Evolutionary conservation across 2,888 invertebrate genomes (phyloP), one percentile per base, ranked within the genome.

Genomic region (Apeira syringaria): DNA sequence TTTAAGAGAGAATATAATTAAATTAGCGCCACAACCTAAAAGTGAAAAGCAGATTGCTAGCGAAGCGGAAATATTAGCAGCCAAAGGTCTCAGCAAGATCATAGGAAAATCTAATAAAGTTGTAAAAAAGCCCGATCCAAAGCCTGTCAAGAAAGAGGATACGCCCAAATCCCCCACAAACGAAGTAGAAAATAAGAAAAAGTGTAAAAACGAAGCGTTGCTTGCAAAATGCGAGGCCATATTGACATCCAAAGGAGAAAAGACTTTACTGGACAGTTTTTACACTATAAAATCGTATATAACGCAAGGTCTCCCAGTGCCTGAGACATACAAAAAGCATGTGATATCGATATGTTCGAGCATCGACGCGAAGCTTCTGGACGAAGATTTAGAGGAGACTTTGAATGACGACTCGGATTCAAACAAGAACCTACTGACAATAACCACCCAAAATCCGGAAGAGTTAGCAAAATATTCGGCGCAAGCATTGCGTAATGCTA

Each of bases 11-110:
- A 66, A 75, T 0, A 74, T 85, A n/a, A 45, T 61, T 0, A 84
- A 83, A 56, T 56, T 73, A 0, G 53, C 60, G 0, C 64, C 74
- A 0, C 64, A 70, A 0, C 49, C 59, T 0, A 79, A 71, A 50
- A 26, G 8, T 3, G 34, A 39, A 1, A 39, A 35, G 6, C 56
- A 51, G 2, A 64, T 50, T n/a, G 75, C 76, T 0, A 86, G 83
- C 44, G 89, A 90, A 59, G 89, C 88, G 0, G 90, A 90, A 60
- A 82, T 89, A 0, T 22, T 90, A 33, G 90, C 83, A 0, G 90
- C 85, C 0, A 89, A 80, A 51, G 87, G 87, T 0, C 57, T 90
- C 0, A 86, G 88, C 37, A 90, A 88, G 46, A 83, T 90, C 0
- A 89, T 90, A 24, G 80, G 77, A 0, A 82, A 84, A 52, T 74